These are phyloP conservation scores for Diplodus puntazzo DNA, from an alignment of 2,797 vertebrate species.

Conservation along the genomic window DNA sequence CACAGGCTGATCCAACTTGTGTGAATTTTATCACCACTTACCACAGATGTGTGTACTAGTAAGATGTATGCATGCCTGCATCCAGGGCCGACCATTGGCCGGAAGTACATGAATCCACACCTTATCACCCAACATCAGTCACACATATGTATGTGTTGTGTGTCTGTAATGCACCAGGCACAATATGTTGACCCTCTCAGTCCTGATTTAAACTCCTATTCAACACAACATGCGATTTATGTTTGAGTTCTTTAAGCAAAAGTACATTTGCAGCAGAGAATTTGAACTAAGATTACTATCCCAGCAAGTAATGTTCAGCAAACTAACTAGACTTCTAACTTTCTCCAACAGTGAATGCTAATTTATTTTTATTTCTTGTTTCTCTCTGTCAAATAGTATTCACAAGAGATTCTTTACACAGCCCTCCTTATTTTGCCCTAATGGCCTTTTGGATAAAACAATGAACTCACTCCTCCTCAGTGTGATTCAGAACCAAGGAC, in stretches of 20 bases:
- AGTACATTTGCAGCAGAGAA: background rate
- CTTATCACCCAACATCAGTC: background rate
- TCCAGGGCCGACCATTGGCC: too few relatives aligned
- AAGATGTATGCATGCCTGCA: too few relatives aligned
- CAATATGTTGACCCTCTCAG: background rate
- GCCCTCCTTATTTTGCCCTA: background rate
- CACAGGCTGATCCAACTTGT: too few relatives aligned
- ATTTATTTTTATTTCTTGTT: background rate
- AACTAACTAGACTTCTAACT: background rate
- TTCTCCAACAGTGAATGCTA: too few relatives aligned
- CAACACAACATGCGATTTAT: background rate
- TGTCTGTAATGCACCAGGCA: too few relatives aligned
- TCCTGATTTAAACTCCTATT: background rate
- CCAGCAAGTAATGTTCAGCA: background rate
- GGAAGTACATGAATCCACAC: background rate
- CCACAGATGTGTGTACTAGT: too few relatives aligned
- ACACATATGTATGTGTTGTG: background rate
- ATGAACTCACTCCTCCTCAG: conserved; percentile 1
- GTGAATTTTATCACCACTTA: too few relatives aligned
- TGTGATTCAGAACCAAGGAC: conserved; percentile 16
- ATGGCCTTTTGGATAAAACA: background rate
- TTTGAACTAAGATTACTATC: background rate
- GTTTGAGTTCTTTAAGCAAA: background rate
- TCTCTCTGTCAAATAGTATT: background rate
- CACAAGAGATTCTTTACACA: background rate